Evolutionary conservation across 2,888 invertebrate species (phyloP), one percentile per base, ranked within the genome.

Genomic region (Cheilosia scutellata): DNA sequence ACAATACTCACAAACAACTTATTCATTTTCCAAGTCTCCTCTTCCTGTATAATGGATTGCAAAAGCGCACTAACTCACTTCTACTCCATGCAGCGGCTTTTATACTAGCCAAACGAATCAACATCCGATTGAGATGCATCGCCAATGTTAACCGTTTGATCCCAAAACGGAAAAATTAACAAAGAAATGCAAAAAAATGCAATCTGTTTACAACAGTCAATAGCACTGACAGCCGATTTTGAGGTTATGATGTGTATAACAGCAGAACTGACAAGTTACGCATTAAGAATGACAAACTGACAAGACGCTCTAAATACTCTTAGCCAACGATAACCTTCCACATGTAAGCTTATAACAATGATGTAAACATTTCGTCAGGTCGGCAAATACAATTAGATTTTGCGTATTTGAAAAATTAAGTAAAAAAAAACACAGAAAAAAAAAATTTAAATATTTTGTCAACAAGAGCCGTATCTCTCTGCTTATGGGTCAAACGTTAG

Each of bases 1-100:
- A 27, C 25, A 51, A 25, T 33, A 49, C 74, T 80, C n/a, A 80
- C 80, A 29, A 80, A 13, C 7, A 68, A 55, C 4, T 62, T 74
- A 31, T 68, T 68, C 80, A 80, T 80, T 65, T 29, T 40, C 44
- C 37, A 37, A 37, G 37, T 77, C 13, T 47, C 7, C 11, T 11
- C 5, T 20, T 33, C 27, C 5, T 31, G 11, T 16, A 42, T n/a
- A 47, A 33, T 16, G 20, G 20, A 20, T 25, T n/a, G 44, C 9
- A 25, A 9, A 63, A 65, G 49, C 40, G 60, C 33, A 74, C 74
- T 80, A 57, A 55, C 29, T 5, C 11, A 40, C 9, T 47, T 4
- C 16, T 25, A 42, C 25, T 7, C 2, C 11, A 4, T 55, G 53
- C 53, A 62, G n/a, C 53, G 13, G 53, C 68, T 80, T 80, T 68